These are phyloP conservation scores for Actinernus sp. DNA, from an alignment of 92 coral and sea anemone species.

Conservation along the genomic window DNA sequence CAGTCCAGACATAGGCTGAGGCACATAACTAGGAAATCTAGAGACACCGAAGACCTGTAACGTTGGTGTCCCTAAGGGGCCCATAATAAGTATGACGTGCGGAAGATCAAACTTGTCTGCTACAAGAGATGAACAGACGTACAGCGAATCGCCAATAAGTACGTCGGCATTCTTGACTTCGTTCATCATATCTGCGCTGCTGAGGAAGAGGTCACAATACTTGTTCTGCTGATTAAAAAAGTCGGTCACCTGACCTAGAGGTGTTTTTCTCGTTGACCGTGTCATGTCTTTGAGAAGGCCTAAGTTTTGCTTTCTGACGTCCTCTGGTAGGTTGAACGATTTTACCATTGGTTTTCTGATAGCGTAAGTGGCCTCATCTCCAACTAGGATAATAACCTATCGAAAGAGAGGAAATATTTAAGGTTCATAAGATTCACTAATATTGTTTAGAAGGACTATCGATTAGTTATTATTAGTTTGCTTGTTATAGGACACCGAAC, in stretches of 20 bases:
- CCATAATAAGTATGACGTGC: constrained; percentile 26
- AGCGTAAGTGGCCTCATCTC: constrained; percentile 31
- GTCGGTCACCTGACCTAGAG: neutral
- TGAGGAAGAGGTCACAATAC: constrained; percentile 39
- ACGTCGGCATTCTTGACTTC: constrained; percentile 25
- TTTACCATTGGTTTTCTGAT: constrained; percentile 22
- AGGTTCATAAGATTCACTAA: neutral
- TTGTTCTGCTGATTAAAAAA: neutral
- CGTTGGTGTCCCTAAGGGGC: constrained; percentile 20
- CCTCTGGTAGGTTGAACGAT: constrained; percentile 4
- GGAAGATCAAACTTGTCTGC: constrained; percentile 22
- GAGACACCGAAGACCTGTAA: constrained; percentile 9
- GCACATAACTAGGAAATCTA: constrained; percentile 9
- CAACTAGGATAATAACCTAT: no score
- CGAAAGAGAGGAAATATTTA: neutral
- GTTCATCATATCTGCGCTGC: constrained; percentile 1
- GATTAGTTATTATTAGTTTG: no score
- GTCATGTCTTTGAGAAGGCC: neutral
- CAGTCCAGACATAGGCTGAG: constrained; percentile 35
- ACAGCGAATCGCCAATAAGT: constrained; percentile 43
- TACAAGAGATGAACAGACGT: constrained; percentile 27
- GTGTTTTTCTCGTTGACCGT: neutral
- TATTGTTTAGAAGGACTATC: no score
- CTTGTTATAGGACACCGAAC: no score
- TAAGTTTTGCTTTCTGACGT: neutral